Base-by-base conservation (phyloP, 2,888 invertebrate genomes). In the Ctenicera cuprea region DNA sequence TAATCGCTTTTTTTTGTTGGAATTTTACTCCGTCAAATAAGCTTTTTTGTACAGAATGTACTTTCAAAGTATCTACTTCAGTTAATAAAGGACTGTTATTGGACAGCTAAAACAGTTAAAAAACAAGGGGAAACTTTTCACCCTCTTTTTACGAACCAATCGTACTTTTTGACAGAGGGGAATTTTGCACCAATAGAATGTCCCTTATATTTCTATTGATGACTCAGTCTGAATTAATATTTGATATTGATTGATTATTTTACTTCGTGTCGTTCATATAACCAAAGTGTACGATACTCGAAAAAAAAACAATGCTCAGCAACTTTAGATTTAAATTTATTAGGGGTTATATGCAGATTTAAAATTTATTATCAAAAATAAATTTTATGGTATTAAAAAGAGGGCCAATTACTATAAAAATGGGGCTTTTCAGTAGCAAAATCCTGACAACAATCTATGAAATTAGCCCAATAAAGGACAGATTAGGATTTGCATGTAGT, bases 61-160 rank as follows among this genome's bases (percentile, higher is more conserved):
- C 62, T 37, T 50, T 41, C 20, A 41, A 54, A 71, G 20, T 26
- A 14, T 52, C 50, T 43, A 65, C 69, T 78, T 74, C 76, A 77
- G 76, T 63, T 74, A 75, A 75, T 64, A 74, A 71, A 30, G 71
- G 69, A 71, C 75, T 64, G 67, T 78, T 76, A 85, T 84, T 85
- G 85, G 85, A 78, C 79, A 76, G 73, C 74, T 82, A 83, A 84
- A 84, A 84, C 80, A 81, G 79, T 79, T 84, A 85, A 85, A 85
- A 85, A 85, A 85, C 82, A 81, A 79, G 83, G 83, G 84, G 80
- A 80, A 81, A 80, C 62, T 78, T 80, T 78, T 78, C 80, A 82
- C 82, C 83, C 83, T 82, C 81, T 83, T 82, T 83, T 80, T 81
- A 80, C 63, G 75, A 80, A 79, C 85, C 84, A 84, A 85, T 84